Conservation (phyloP, 30 jellyfish, hydroid and myxozoan genomes). For the Cassiopea andromeda region DNA sequence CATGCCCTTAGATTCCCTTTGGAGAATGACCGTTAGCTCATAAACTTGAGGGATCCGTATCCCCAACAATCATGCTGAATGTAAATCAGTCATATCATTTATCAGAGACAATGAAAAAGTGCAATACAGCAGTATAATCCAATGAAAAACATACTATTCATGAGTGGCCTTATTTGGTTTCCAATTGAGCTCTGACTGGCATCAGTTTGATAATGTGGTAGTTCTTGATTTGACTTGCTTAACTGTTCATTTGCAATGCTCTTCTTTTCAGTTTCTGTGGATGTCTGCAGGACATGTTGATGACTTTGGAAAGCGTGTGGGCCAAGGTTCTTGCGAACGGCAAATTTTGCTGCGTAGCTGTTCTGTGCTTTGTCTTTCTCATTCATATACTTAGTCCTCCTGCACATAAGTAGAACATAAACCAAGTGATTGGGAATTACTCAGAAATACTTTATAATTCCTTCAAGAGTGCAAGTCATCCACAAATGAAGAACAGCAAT, state of each 20-base stretch:
- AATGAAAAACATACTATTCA: constrained; percentile 20
- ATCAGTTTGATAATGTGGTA: constrained; percentile 2
- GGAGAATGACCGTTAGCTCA: no score
- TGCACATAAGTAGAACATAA: not conserved
- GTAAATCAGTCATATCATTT: no score
- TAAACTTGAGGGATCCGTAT: no score
- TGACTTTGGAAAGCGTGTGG: constrained; percentile 11
- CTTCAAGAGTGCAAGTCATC: no score
- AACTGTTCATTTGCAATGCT: not conserved
- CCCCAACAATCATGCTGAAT: no score
- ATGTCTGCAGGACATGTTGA: constrained; percentile 14
- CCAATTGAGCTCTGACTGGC: constrained; percentile 22
- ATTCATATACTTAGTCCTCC: constrained; percentile 36
- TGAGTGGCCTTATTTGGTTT: not conserved
- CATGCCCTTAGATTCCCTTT: no score
- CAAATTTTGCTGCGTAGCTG: constrained; percentile 90
- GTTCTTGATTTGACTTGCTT: not conserved
- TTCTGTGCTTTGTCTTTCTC: constrained; percentile 58
- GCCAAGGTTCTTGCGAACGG: constrained; percentile 57
- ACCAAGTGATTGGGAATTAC: not conserved
- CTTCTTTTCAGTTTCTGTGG: not conserved
- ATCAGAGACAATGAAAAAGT: no score
- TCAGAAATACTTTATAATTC: no score
- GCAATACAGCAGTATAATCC: not conserved
- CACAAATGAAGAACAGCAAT: no score